Conservation (phyloP, 2,113 vertebrate species). For the Tragelaphus imberbis region DNA sequence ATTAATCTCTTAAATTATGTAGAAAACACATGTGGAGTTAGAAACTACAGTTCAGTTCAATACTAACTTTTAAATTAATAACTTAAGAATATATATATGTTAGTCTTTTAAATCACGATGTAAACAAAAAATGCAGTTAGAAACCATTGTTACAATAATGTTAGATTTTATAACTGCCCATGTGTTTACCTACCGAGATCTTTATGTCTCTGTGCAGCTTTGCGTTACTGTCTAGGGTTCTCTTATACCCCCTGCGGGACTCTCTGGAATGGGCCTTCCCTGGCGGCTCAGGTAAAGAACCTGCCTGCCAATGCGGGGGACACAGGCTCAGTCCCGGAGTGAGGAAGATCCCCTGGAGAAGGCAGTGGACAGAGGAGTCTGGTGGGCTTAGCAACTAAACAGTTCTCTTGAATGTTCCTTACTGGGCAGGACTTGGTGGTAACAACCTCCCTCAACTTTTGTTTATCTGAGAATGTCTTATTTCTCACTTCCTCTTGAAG, state of each 20-base stretch:
- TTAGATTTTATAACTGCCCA: neutral
- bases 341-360: neutral
- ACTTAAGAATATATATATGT: neutral
- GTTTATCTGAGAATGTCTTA: neutral
- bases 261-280: neutral
- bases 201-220: neutral
- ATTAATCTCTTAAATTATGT: neutral
- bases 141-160: neutral
- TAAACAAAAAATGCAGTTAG: neutral
- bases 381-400: neutral
- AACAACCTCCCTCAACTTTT: neutral
- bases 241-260: neutral
- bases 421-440: neutral
- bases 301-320: neutral
- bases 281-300: neutral
- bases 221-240: neutral
- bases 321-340: neutral
- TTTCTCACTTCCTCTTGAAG: neutral
- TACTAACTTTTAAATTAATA: neutral
- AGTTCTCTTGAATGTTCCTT: neutral
- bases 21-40: neutral
- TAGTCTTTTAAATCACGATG: neutral
- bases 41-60: neutral
- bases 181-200: neutral
- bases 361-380: neutral